Evolutionary conservation across 2,888 invertebrate genomes (phyloP).

Genomic region (Campopleginae sp.): DNA sequence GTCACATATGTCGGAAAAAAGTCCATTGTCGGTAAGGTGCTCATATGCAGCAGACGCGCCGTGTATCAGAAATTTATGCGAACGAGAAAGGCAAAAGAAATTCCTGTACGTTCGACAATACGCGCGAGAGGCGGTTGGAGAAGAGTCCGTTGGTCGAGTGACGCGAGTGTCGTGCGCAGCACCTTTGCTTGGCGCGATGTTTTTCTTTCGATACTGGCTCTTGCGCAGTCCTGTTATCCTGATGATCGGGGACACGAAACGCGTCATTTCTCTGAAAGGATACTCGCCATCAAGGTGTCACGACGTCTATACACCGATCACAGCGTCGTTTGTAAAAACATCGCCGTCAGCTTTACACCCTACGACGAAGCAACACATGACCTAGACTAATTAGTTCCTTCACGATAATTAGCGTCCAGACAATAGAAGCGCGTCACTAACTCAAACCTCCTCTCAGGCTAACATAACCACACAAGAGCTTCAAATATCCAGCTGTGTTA

Average conservation of each 20-base stretch:
- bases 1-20: slow-evolving; percentile 61
- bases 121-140: slow-evolving; percentile 7
- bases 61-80: slow-evolving; percentile 74
- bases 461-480: slow-evolving; percentile 78
- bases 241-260: slow-evolving; percentile 75
- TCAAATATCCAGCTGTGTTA: slow-evolving; percentile 53
- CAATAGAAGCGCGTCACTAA: slow-evolving; percentile 81
- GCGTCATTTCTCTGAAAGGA: slow-evolving; percentile 77
- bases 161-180: slow-evolving; percentile 17
- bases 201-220: slow-evolving; percentile 4
- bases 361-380: slow-evolving; percentile 35
- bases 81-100: slow-evolving; percentile 60
- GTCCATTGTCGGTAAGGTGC: slow-evolving; percentile 74
- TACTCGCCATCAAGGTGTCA: slow-evolving; percentile 67
- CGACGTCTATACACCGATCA: slow-evolving; percentile 51
- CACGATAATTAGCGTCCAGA: slow-evolving; percentile 80
- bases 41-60: slow-evolving; percentile 82
- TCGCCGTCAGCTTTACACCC: slow-evolving; percentile 49
- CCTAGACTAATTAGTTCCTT: slow-evolving; percentile 76
- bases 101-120: slow-evolving; percentile 49
- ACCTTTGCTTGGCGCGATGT: neutral
- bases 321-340: slow-evolving; percentile 27
- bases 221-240: slow-evolving; percentile 72
- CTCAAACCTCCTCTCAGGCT: slow-evolving; percentile 75
- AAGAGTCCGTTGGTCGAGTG: neutral